Evolutionary conservation across 2,888 invertebrate species (phyloP), one percentile per base, ranked within the genome.

Genomic region (Eupithecia insigniata): DNA sequence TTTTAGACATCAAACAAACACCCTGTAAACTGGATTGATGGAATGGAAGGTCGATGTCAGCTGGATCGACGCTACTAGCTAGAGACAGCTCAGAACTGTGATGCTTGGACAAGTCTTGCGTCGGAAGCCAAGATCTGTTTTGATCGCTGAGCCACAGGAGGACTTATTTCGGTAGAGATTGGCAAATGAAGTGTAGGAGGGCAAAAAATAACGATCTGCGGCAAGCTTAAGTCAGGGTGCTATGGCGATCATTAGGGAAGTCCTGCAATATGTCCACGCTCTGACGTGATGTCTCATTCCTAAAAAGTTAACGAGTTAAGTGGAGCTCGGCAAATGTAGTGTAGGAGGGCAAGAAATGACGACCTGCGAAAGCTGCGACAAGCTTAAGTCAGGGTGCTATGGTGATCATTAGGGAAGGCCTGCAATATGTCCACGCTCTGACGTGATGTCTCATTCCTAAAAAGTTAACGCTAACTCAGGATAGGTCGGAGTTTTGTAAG

Each of bases 271-370:
- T 43, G 18, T 43, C 18, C 18, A 43, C 43, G 18, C 43, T 43
- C 43, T 62, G 72, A 76, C 74, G n/a, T n/a, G 73, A 74, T 76
- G 74, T 74, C 16, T 74, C 72, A 76, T 76, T 76, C 74, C 71
- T 16, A 62, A 36, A 46, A 34, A 18, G 71, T 69, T 74, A 76
- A 76, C 74, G 74, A n/a, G 36, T 36, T 12, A 14, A 36, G 14
- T 36, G 16, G 16, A 16, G 39, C 16, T 39, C 16, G 0, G 4
- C 16, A 36, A 39, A 39, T 0, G 4, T 43, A 39, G 39, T 43
- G 6, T 16, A 43, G 43, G 43, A 18, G 18, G 43, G 18, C 18
- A 18, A 18, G 16, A 6, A 18, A 43, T 43, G 18, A 43, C 0
- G 18, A 43, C 18, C 5, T 18, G 43, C 18, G 18, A 43, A 18